Base-by-base conservation (phyloP, 2,113 vertebrate species). In the Panthera uncia region DNA sequence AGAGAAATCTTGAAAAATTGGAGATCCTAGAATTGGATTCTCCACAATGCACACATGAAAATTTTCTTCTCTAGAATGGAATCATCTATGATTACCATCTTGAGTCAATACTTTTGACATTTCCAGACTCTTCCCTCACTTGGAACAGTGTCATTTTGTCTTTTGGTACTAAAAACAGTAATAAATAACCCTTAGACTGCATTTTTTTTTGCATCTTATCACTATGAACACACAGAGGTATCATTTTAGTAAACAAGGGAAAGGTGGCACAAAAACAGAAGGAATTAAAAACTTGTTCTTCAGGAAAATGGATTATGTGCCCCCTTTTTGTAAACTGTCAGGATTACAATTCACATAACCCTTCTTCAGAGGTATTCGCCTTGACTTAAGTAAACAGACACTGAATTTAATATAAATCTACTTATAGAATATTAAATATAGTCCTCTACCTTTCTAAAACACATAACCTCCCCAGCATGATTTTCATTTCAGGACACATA, bases 401-500 rank as follows among this genome's bases (percentile, higher is more conserved):
- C 2, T 85, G 41, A 36, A 71, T 55, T 95, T 95, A 50, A 83
- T 4, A 45, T 81, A 50, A 69, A 71, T 38, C 23, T 84, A 41
- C 14, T 83, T 61, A 76, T 23, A 10, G 0, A 0, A 74, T 90
- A 83, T 19, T 92, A 97, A 94, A 91, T 55, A 71, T 10, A 36
- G 33, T 89, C 71, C 45, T 96, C 63, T 65, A 84, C 6, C 92
- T 33, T 93, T 68, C 88, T 68, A 52, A 96, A 97, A 36, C 89
- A 92, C 91, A 69, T 82, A 10, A 31, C 74, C 65, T 92, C 33
- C 76, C 63, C 76, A 89, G 27, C 48, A 84, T 63, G 89, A 38
- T 76, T 86, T 92, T 87, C 38, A 65, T 97, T 98, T 98, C 88
- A 21, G 33, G 36, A 41, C 12, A 89, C n/a, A 33, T 80, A 76